phyloP scores from a whole-genome alignment of 2,113 vertebrate genomes.

The Prolemur simus region DNA sequence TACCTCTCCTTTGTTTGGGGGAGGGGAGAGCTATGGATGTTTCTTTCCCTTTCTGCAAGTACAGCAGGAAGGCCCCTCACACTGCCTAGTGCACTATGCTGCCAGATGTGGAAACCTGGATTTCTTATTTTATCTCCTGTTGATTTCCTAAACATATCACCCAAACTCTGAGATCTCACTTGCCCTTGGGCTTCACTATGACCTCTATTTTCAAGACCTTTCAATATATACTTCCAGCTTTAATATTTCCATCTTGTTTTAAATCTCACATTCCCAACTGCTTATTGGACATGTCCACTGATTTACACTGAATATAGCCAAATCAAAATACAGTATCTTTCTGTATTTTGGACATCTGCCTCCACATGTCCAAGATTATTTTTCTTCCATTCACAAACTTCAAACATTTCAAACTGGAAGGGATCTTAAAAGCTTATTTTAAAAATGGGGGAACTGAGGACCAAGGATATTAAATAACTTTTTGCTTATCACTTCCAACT shows the following conservation, averaged over 20 bases:
- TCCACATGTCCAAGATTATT: not conserved
- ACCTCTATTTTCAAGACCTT: not conserved
- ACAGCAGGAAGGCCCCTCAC: not conserved
- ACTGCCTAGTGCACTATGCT: not conserved
- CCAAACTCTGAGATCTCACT: not conserved
- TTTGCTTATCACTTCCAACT: not conserved
- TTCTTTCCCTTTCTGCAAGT: not conserved
- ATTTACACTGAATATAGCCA: not conserved
- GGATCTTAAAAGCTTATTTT: conserved; percentile 11
- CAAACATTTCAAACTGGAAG: not conserved
- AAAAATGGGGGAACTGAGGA: not conserved
- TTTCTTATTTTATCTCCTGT: not conserved
- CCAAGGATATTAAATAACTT: not conserved
- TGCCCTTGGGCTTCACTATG: not conserved
- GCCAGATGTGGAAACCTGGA: not conserved
- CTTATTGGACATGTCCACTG: not conserved
- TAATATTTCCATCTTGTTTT: not conserved
- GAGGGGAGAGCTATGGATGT: not conserved
- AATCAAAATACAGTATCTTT: not conserved
- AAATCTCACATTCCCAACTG: not conserved
- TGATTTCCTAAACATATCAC: not conserved
- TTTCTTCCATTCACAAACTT: not conserved
- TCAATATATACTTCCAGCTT: not conserved
- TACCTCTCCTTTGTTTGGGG: not conserved
- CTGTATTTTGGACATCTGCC: not conserved